A percentile compares a stretch with the other conserved stretches of the same genome.
These are phyloP conservation scores for Venustaconcha ellipsiformis DNA, from an alignment of 1,140 invertebrate genomes.

Conservation along the genomic window DNA sequence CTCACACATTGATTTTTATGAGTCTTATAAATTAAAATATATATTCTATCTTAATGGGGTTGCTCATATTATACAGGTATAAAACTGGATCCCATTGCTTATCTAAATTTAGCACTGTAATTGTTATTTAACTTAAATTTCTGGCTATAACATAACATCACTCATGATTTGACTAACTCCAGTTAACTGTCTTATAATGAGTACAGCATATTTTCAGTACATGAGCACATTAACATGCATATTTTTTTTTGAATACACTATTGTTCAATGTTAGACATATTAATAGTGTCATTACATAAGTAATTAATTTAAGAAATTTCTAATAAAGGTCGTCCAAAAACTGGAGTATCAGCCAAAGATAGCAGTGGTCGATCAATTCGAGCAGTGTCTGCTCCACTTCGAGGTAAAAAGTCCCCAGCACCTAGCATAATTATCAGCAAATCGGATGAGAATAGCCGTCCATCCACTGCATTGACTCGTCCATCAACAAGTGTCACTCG, in stretches of 20 bases:
- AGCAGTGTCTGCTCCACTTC: conserved; percentile 33
- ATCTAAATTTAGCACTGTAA: too few relatives aligned
- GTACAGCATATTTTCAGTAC: too few relatives aligned
- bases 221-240: neutral
- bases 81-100: too few relatives aligned
- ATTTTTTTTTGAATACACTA: neutral
- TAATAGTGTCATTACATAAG: neutral
- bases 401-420: conserved; percentile 36
- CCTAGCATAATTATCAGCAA: conserved; percentile 37
- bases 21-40: too few relatives aligned
- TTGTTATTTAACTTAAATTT: too few relatives aligned
- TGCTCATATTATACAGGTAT: too few relatives aligned
- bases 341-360: neutral
- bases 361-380: conserved; percentile 14
- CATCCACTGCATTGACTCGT: conserved; percentile 31
- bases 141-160: too few relatives aligned
- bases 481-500: conserved; percentile 30
- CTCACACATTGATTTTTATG: too few relatives aligned
- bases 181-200: too few relatives aligned
- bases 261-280: neutral
- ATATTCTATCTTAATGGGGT: too few relatives aligned
- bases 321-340: neutral
- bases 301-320: neutral
- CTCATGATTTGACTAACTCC: too few relatives aligned
- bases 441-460: conserved; percentile 35